These are phyloP conservation scores for Exephanes ischioxanthus DNA, from an alignment of 2,888 invertebrate species.

Conservation along the genomic window DNA sequence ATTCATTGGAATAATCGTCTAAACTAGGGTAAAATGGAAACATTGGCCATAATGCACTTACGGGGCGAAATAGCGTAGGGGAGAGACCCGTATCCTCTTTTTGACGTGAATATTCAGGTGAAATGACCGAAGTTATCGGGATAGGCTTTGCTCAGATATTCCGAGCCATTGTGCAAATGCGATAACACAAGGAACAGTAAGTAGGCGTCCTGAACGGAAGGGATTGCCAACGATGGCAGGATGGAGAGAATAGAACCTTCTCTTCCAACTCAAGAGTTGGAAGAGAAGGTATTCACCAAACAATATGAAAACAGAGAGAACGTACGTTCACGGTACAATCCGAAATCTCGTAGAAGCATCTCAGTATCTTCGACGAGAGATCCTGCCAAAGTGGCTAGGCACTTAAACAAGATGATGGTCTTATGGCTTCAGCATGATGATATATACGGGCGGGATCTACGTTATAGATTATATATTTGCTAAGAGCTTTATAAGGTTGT, in stretches of 20 bases:
- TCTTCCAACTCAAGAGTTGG: too few species aligned
- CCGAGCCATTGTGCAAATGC: background rate
- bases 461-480: constrained; percentile 55
- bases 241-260: background rate
- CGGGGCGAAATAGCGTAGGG: too few species aligned
- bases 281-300: background rate
- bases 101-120: background rate
- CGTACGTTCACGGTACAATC: background rate
- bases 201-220: background rate
- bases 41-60: too few species aligned
- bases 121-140: background rate
- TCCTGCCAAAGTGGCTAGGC: background rate
- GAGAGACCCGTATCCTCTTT: too few species aligned
- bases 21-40: too few species aligned
- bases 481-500: constrained; percentile 56
- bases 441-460: constrained; percentile 39
- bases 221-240: background rate
- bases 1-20: too few species aligned
- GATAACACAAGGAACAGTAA: background rate
- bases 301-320: background rate
- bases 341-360: background rate
- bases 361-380: constrained; percentile 3
- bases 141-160: background rate
- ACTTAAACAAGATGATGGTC: constrained; percentile 35
- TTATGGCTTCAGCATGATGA: constrained; percentile 20